A percentile compares a stretch with the other conserved stretches of the same genome.
phyloP scores from a whole-genome alignment of 37 sponge, comb jelly and placozoan genomes.

The Aphrocallistes beatrix region DNA sequence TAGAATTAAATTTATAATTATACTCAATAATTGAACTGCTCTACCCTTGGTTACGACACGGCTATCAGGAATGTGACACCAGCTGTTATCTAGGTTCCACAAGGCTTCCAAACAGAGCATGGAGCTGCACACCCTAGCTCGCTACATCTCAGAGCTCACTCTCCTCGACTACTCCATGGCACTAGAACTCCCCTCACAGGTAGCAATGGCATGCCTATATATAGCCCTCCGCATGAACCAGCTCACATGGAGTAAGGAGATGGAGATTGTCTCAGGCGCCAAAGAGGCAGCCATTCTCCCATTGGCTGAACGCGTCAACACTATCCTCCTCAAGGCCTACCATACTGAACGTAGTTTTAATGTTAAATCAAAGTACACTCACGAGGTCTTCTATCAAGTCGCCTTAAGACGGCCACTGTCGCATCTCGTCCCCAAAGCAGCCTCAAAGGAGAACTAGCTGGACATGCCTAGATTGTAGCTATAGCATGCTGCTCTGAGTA shows the following conservation, averaged over 20 bases:
- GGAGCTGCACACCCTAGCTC: conserved; percentile 83
- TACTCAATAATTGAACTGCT: too few relatives aligned
- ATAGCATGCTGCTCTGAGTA: too few relatives aligned
- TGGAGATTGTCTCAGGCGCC: conserved; percentile 75
- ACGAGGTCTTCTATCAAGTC: not conserved
- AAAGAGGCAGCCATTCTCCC: conserved; percentile 48
- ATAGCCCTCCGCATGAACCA: conserved; percentile 77
- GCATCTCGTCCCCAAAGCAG: not conserved
- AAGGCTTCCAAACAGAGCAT: conserved; percentile 68
- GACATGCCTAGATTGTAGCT: too few relatives aligned
- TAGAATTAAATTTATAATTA: too few relatives aligned
- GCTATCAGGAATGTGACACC: not conserved
- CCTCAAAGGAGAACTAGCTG: not conserved
- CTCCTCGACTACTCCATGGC: conserved; percentile 88
- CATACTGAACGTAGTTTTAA: not conserved
- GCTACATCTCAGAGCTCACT: conserved; percentile 81
- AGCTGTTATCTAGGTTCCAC: not conserved
- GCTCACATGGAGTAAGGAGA: conserved; percentile 29
- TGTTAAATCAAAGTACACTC: not conserved
- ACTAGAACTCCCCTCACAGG: conserved; percentile 42
- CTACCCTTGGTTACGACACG: not conserved
- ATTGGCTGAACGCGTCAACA: conserved; percentile 51
- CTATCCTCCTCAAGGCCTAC: conserved; percentile 28
- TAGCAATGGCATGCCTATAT: conserved; percentile 84
- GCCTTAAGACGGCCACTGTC: not conserved